phyloP scores from a whole-genome alignment of 2,113 vertebrate species.

The Hemichromis elongatus region DNA sequence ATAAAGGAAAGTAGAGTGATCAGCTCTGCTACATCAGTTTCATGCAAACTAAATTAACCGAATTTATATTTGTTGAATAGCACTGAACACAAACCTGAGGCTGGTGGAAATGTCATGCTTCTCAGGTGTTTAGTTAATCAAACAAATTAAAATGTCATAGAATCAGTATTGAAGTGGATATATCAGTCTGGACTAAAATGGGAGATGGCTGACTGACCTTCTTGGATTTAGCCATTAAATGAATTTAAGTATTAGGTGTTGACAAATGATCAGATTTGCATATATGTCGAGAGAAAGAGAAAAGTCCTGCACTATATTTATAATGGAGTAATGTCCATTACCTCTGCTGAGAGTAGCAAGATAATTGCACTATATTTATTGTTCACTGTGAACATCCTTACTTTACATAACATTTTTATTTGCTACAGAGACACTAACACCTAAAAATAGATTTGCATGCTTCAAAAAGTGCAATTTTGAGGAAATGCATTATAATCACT shows the following conservation, averaged over 20 bases:
- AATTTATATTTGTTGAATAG: neutral
- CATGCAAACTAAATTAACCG: neutral
- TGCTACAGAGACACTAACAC: neutral
- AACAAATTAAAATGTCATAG: neutral
- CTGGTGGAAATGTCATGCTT: neutral
- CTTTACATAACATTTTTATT: neutral
- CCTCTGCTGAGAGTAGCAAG: neutral
- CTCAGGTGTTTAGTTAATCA: neutral
- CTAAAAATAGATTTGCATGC: neutral
- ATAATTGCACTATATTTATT: neutral
- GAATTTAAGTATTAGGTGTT: neutral
- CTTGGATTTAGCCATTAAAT: neutral
- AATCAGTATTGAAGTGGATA: neutral
- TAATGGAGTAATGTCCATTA: neutral
- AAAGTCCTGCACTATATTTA: neutral
- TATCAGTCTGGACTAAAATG: neutral
- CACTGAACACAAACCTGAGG: neutral
- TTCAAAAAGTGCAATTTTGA: neutral
- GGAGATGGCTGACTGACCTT: neutral
- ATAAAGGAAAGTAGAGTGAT: neutral
- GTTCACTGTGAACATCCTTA: neutral
- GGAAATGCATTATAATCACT: neutral
- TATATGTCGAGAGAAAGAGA: accelerated
- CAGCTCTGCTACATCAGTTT: neutral
- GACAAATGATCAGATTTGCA: neutral